Evolutionary conservation across 30 jellyfish, hydroid and myxozoan genomes (phyloP).

Genomic region (Sanderia malayensis): DNA sequence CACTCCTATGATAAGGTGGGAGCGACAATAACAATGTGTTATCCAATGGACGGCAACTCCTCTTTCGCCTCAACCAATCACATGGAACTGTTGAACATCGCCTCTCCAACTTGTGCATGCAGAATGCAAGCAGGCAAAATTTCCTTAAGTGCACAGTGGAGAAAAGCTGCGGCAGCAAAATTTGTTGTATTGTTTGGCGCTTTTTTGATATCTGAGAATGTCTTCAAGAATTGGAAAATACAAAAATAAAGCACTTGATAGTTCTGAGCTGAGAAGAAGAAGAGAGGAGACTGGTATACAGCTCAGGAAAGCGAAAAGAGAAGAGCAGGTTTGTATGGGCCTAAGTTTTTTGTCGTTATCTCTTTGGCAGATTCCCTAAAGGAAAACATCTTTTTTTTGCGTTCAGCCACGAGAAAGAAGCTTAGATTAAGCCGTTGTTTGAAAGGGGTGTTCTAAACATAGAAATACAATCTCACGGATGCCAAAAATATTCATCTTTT

Average conservation of each 20-base stretch:
- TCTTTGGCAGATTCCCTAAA: no score
- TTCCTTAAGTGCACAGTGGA: slow-evolving; percentile 14
- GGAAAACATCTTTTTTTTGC: no score
- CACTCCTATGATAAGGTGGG: no score
- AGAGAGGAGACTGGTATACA: slow-evolving; percentile 94
- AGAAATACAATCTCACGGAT: no score
- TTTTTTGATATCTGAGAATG: slow-evolving; percentile 27
- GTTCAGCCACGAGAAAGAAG: no score
- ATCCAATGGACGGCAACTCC: not conserved
- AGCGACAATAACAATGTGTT: not conserved
- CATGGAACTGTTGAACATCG: slow-evolving; percentile 24
- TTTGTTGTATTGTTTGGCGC: no score
- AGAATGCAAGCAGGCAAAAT: slow-evolving; percentile 54
- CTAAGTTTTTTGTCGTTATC: no score
- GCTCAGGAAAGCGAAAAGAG: slow-evolving; percentile 88
- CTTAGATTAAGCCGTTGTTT: no score
- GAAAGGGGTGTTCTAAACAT: no score
- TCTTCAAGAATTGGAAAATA: slow-evolving; percentile 73
- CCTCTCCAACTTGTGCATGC: slow-evolving; percentile 25
- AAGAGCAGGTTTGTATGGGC: slow-evolving; percentile 82
- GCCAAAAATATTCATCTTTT: no score
- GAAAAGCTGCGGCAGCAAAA: no score
- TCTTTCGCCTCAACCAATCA: slow-evolving; percentile 29
- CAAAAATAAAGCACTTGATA: slow-evolving; percentile 86
- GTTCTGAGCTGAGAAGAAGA: slow-evolving; percentile 82